Evolutionary conservation across 2,113 vertebrate genomes (phyloP).

Genomic region (Seriola quinqueradiata): DNA sequence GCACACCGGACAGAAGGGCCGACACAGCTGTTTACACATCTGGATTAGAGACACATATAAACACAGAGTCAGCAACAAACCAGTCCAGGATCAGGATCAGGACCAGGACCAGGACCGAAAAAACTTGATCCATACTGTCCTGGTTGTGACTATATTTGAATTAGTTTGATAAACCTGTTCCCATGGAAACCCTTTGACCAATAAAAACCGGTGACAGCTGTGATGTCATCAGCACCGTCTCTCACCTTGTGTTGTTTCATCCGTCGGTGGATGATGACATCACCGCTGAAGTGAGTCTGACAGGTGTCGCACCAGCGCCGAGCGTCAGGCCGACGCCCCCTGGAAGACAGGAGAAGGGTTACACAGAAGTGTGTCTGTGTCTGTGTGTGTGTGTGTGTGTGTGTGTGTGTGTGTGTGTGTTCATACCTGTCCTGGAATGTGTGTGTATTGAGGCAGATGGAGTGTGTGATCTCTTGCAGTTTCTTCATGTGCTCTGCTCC

Average conservation of each 20-base stretch:
- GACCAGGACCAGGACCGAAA: background rate
- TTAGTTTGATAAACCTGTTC: too few relatives aligned
- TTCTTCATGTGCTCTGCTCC: constrained; percentile 89
- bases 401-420: constrained; percentile 7
- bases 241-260: constrained; percentile 93
- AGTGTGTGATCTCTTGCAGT: constrained; percentile 86
- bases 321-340: constrained; percentile 77
- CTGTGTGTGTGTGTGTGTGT: background rate
- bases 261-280: constrained; percentile 92
- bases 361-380: background rate
- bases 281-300: constrained; percentile 90
- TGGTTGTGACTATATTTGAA: too few relatives aligned
- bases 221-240: background rate
- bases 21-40: constrained; percentile 91
- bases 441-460: constrained; percentile 63
- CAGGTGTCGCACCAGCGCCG: constrained; percentile 94
- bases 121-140: too few relatives aligned
- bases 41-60: constrained; percentile 58
- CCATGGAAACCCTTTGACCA: too few relatives aligned
- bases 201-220: background rate
- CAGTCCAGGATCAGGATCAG: background rate
- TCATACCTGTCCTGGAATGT: constrained; percentile 56
- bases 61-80: too few relatives aligned
- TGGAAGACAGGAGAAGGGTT: constrained; percentile 21
- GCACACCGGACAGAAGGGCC: constrained; percentile 94